Base-by-base conservation (phyloP, 1,140 invertebrate genomes). In the Popillia japonica region DNA sequence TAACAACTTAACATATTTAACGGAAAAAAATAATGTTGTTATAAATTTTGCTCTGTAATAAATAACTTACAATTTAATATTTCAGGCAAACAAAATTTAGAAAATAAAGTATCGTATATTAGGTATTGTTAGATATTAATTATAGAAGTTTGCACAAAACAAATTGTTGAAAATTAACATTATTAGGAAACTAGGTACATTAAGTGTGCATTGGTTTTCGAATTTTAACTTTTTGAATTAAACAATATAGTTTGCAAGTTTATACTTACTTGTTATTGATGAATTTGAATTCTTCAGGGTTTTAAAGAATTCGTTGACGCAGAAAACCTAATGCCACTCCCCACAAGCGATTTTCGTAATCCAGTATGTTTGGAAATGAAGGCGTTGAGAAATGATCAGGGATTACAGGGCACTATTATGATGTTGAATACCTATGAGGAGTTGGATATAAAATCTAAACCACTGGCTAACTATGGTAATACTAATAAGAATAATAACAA, bases 231-330 rank as follows among this genome's bases (percentile, higher is more conserved):
- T 27, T 10, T 9, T 10, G 7, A 68, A 68, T 68, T 7, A 68
- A 68, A 68, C 9, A 27, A 10, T 22, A 68, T 6, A 23, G 1
- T 34, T 34, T 34, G 27, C 27, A 34, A 2, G 4, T 34, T 34
- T 34, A 1, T 34, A 34, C 4, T 34, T 1, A 34, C 3, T 27
- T 68, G 9, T 27, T 68, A 23, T 27, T 34, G 20, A 23, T 27
- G 7, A 22, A 27, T 68, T 14, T 27, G 22, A 68, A 68, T 68
- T 27, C 61, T n/a, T 23, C 88, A 96, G 93, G 94, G 95, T 81
- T 96, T 94, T 88, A 95, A 95, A 90, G 94, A 96, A 83, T 95
- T 94, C 88, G 93, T 93, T 82, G 94, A 96, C 86, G 94, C 94
- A 11, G 95, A 96, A 88, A 92, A 93, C 85, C 89, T 95, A 81